These are phyloP conservation scores for Vanessa cardui DNA, from an alignment of 2,888 invertebrate genomes.

Conservation along the genomic window DNA sequence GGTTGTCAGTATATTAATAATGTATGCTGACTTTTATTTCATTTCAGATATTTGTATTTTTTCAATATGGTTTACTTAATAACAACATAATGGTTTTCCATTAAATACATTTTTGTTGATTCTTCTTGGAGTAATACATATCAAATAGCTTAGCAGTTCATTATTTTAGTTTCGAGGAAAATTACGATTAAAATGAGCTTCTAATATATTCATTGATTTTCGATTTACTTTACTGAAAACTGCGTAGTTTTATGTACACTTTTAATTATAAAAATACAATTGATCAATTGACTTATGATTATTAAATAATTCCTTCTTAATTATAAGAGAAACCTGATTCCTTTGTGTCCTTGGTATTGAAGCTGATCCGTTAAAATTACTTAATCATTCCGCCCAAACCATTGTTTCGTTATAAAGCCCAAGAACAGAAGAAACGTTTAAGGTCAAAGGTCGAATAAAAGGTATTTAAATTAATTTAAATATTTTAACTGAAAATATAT, in stretches of 20 bases:
- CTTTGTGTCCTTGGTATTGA: not conserved
- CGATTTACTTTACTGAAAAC: too few relatives aligned
- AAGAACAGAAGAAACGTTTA: not conserved
- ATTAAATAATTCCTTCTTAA: not conserved
- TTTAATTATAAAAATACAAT: not conserved
- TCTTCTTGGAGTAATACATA: too few relatives aligned
- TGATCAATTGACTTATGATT: constrained; percentile 2
- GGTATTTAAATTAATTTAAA: not conserved
- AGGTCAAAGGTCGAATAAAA: not conserved
- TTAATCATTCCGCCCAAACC: constrained; percentile 1
- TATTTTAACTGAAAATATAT: not conserved
- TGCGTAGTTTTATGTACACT: too few relatives aligned
- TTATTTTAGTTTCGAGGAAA: too few relatives aligned
- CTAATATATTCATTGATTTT: not conserved
- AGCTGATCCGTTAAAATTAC: constrained; percentile 7
- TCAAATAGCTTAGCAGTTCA: too few relatives aligned
- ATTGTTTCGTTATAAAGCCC: constrained; percentile 1
- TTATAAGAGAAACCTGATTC: not conserved
- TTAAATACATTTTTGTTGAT: too few relatives aligned
- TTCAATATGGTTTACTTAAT: too few relatives aligned
- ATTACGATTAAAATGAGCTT: not conserved
- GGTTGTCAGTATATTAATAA: too few relatives aligned
- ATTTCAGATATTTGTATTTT: too few relatives aligned
- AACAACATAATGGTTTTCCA: too few relatives aligned
- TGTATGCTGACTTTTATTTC: too few relatives aligned